Evolutionary conservation across 2,888 invertebrate species (phyloP), one percentile per base, ranked within the genome.

Genomic region (Dicranocentrus wangi): DNA sequence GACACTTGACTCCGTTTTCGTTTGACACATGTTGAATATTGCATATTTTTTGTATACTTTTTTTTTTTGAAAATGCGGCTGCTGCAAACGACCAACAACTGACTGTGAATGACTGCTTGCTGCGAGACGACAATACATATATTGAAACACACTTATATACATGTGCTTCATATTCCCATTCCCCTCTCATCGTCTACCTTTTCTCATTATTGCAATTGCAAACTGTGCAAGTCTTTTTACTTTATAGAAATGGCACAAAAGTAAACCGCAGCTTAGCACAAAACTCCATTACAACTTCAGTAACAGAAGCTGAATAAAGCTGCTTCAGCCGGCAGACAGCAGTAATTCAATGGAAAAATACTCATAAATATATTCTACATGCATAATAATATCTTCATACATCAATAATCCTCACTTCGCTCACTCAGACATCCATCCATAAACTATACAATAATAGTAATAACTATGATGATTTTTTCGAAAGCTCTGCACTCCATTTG

Each of bases 401-500:
- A 55, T 55, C 55, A 55, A 55, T 55, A 55, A 55, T 55, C 55
- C 51, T 55, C 55, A 55, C 55, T 55, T 53, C 23, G 10, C 25
- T 55, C 55, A 55, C 55, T 23, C 53, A 21, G n/a, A 53, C 21
- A 55, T 63, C 13, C 28, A 21, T 51, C 32, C 53, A 53, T 68
- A 28, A 32, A 68, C 25, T 61, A 25, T 72, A 28, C 28, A 72
- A 47, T 72, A 47, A 61, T 47, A 72, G 43, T 47, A 61, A 61
- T 51, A 28, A 73, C 32, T 51, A 51, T 63, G 43, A 51, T 39
- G n/a, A 32, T 53, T 70, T 70, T 63, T 73, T 73, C 39, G 47
- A 65, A 65, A 73, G 42, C 63, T 63, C 43, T 47, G 63, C 72
- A 60, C 71, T 13, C 39, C 55, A 39, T 39, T 39, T 13, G 13